A percentile compares a stretch with the other conserved stretches of the same genome.
phyloP scores from a whole-genome alignment of 2,113 vertebrate genomes.

The Pyxicephalus adspersus region DNA sequence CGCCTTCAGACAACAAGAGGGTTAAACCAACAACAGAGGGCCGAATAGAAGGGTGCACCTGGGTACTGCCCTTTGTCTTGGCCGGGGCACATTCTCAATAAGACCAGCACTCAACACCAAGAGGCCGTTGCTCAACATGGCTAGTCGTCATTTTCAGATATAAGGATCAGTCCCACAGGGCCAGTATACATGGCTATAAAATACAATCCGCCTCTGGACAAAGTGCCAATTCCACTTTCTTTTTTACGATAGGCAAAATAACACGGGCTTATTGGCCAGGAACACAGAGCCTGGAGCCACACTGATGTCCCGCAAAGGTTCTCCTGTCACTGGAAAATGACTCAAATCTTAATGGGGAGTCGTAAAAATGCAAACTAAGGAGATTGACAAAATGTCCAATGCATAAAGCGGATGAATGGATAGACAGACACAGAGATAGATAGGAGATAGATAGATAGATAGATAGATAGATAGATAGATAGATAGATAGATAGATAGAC shows the following conservation, averaged over 20 bases:
- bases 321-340: conserved; percentile 48
- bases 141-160: conserved; percentile 22
- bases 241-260: conserved; percentile 53
- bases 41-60: conserved; percentile 33
- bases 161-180: conserved; percentile 46
- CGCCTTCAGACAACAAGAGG: conserved; percentile 14
- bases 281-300: conserved; percentile 32
- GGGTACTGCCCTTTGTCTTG: conserved; percentile 43
- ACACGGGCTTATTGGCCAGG: conserved; percentile 47
- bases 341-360: conserved; percentile 7
- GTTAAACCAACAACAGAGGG: conserved; percentile 45
- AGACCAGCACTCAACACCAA: background rate
- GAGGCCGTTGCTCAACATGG: conserved; percentile 17
- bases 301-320: conserved; percentile 43
- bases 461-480: too few relatives aligned
- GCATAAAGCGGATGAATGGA: too few relatives aligned
- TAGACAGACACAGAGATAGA: too few relatives aligned
- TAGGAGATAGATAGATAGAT: too few relatives aligned
- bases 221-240: conserved; percentile 37
- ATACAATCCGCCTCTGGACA: conserved; percentile 51
- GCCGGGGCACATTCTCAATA: background rate
- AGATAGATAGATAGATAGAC: too few relatives aligned
- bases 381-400: background rate
- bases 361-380: conserved; percentile 33
- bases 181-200: conserved; percentile 47